These are phyloP conservation scores for Drosophila rellima DNA, from an alignment of 2,888 invertebrate genomes.

Conservation along the genomic window DNA sequence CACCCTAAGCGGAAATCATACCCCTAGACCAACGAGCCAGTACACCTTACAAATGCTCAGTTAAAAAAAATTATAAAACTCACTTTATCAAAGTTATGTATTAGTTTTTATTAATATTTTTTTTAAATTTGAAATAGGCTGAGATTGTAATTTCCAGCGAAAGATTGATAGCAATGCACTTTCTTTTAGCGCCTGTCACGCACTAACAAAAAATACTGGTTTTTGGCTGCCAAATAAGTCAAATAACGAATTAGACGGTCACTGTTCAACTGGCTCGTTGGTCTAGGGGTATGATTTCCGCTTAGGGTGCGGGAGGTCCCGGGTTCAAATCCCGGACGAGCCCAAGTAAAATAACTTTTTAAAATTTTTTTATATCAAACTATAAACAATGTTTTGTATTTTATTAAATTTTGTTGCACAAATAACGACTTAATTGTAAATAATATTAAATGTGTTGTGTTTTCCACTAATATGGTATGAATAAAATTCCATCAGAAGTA, in stretches of 20 bases:
- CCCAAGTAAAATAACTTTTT: constrained; percentile 55
- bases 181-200: not conserved
- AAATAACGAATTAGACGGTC: not conserved
- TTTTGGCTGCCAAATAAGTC: not conserved
- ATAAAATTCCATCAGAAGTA: constrained; percentile 64
- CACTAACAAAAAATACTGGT: constrained; percentile 12
- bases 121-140: not conserved
- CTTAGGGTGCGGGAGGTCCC: constrained; percentile 87
- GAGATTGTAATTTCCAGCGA: not conserved
- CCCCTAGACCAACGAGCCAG: constrained; percentile 46
- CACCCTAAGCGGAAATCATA: constrained; percentile 86
- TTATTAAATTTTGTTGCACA: constrained; percentile 74
- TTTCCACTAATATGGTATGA: constrained; percentile 51
- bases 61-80: not conserved
- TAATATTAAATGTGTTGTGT: constrained; percentile 69
- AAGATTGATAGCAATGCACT: not conserved
- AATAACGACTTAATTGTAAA: constrained; percentile 77
- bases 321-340: constrained; percentile 87
- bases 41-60: rapidly evolving
- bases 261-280: constrained; percentile 78
- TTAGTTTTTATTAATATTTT: not conserved
- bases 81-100: too few relatives aligned
- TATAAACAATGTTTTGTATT: constrained; percentile 63
- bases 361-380: constrained; percentile 49
- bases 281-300: constrained; percentile 87